These are phyloP conservation scores for Trachemys scripta DNA, from an alignment of 2,113 vertebrate species.

Conservation along the genomic window DNA sequence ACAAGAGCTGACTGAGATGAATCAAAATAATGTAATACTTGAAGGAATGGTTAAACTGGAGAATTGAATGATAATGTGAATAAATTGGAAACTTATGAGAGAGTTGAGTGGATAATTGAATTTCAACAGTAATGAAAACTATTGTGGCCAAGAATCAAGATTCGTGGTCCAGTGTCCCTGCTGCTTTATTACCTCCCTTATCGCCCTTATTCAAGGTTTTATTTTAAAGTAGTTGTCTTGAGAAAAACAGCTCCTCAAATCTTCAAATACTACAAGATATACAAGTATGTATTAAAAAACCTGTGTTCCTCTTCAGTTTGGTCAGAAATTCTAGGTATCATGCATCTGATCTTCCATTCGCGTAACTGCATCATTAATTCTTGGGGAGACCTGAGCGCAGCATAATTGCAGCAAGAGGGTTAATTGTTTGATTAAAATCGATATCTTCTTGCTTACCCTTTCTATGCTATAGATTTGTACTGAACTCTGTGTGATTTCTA, in stretches of 20 bases:
- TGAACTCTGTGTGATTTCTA: neutral
- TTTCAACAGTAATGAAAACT: neutral
- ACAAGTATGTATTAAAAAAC: neutral
- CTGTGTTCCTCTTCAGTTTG: neutral
- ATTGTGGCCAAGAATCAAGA: neutral
- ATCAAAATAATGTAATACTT: slow-evolving; percentile 19
- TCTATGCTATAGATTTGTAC: neutral
- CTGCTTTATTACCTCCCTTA: neutral
- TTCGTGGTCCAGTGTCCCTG: neutral
- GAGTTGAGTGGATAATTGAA: neutral
- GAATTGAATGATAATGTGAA: neutral
- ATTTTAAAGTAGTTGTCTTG: neutral
- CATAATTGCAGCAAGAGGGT: neutral
- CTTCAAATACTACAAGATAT: neutral
- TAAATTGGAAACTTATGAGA: neutral
- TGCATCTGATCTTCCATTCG: neutral
- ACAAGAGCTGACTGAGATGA: slow-evolving; percentile 20
- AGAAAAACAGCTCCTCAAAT: neutral
- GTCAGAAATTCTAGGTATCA: neutral
- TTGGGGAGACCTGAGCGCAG: neutral
- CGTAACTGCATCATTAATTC: neutral
- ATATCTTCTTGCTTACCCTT: neutral
- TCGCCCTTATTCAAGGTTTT: neutral
- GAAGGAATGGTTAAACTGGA: neutral
- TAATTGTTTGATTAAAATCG: neutral